Evolutionary conservation across 2,113 vertebrate species (phyloP).

Genomic region (Caranx melampygus): DNA sequence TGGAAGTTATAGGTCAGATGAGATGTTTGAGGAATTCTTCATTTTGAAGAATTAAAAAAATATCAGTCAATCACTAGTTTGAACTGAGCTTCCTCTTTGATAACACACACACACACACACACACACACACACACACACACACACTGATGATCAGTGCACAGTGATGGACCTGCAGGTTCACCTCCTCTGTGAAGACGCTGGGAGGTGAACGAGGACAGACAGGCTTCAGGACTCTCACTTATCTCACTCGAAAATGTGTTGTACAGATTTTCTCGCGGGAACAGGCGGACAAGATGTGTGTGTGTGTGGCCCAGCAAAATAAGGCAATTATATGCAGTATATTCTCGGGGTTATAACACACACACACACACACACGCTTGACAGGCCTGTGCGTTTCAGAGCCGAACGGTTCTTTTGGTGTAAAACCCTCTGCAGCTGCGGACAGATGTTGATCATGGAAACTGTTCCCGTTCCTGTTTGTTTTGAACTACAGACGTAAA

Average conservation of each 20-base stretch:
- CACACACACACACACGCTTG: conserved; percentile 10
- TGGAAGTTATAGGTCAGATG: not conserved
- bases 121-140: not conserved
- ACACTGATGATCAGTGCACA: too few species aligned
- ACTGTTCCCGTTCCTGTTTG: not conserved
- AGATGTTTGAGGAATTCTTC: not conserved
- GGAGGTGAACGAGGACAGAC: conserved; percentile 10
- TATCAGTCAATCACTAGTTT: not conserved
- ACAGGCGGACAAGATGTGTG: not conserved
- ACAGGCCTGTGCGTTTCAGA: not conserved
- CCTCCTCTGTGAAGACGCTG: not conserved
- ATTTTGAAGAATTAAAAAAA: not conserved
- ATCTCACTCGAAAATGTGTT: conserved; percentile 57
- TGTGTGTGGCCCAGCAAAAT: conserved; percentile 48
- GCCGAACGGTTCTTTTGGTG: not conserved
- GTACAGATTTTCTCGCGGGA: conserved; percentile 55
- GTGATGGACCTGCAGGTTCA: not conserved
- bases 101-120: not conserved
- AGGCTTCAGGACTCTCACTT: conserved; percentile 6
- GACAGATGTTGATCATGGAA: not conserved
- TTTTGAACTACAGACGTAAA: not conserved
- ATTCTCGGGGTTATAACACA: conserved; percentile 28
- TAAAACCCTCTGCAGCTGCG: not conserved
- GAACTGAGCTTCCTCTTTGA: not conserved
- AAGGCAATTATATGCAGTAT: conserved; percentile 55